Conservation (phyloP, 2,797 vertebrate genomes). For the Helicolenus hilgendorfi region DNA sequence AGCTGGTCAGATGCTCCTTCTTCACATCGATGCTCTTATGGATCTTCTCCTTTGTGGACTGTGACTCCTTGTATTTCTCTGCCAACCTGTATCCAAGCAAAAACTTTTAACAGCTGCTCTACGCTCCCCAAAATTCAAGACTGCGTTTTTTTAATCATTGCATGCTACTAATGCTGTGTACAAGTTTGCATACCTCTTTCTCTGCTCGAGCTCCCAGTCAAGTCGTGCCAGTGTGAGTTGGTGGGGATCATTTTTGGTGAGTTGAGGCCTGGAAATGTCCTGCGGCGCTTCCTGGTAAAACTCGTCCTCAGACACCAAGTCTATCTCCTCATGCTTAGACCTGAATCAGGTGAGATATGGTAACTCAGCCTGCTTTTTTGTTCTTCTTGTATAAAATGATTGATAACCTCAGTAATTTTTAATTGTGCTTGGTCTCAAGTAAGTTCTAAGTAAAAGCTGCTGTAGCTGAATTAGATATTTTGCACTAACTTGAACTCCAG, state of each 20-base stretch:
- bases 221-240: constrained; percentile 97
- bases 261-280: constrained; percentile 93
- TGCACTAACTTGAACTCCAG: constrained; percentile 97
- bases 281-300: constrained; percentile 95
- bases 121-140: not conserved
- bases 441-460: not conserved
- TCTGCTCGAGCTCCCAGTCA: constrained; percentile 99
- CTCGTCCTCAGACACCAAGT: constrained; percentile 95
- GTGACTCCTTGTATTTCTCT: constrained; percentile 96
- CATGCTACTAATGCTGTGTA: not conserved
- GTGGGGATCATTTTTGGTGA: constrained; percentile 94
- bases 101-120: not conserved
- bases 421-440: not conserved
- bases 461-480: not conserved
- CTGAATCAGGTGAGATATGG: constrained; percentile 76
- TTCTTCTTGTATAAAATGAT: not conserved
- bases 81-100: constrained; percentile 90
- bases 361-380: not conserved
- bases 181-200: constrained; percentile 92
- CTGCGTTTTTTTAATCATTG: not conserved
- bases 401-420: not conserved
- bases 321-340: constrained; percentile 98
- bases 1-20: constrained; percentile 96
- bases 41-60: constrained; percentile 96
- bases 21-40: constrained; percentile 98